Evolutionary conservation across 2,113 vertebrate genomes (phyloP).

Genomic region (Lycaon pictus): DNA sequence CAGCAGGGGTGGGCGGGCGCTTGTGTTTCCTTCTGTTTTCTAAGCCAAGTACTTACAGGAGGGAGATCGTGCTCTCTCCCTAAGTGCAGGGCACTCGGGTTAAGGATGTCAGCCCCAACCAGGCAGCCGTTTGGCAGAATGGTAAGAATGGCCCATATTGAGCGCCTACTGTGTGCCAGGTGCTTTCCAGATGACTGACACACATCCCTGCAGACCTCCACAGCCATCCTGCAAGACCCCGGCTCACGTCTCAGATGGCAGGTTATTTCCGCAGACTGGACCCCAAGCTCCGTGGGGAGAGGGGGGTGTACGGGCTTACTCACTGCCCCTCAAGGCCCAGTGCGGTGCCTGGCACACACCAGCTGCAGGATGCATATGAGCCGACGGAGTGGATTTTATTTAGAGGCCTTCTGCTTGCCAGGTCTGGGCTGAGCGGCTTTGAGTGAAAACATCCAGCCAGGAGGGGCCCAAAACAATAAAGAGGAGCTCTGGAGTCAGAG

Average conservation of each 20-base stretch:
- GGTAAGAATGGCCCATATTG: background rate
- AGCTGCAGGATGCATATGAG: background rate
- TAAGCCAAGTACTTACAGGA: background rate
- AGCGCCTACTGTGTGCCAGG: background rate
- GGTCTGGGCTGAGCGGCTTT: background rate
- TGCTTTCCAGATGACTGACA: background rate
- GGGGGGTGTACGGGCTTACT: background rate
- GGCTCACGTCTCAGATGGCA: background rate
- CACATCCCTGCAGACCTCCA: background rate
- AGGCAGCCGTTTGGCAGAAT: background rate
- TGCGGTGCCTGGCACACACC: no score
- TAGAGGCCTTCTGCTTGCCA: background rate
- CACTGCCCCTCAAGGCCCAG: background rate
- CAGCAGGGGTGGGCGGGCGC: background rate
- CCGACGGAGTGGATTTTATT: background rate
- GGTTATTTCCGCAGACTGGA: no score
- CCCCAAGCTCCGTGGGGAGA: fast-evolving
- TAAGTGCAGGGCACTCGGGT: background rate
- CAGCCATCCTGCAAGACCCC: background rate
- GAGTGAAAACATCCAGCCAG: background rate
- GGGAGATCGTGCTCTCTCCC: background rate
- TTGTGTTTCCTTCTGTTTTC: background rate
- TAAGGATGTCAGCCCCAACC: background rate
- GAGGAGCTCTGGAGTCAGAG: background rate
- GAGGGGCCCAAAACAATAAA: background rate